Evolutionary conservation across 2,113 vertebrate species (phyloP).

Genomic region (Emberiza fucata): DNA sequence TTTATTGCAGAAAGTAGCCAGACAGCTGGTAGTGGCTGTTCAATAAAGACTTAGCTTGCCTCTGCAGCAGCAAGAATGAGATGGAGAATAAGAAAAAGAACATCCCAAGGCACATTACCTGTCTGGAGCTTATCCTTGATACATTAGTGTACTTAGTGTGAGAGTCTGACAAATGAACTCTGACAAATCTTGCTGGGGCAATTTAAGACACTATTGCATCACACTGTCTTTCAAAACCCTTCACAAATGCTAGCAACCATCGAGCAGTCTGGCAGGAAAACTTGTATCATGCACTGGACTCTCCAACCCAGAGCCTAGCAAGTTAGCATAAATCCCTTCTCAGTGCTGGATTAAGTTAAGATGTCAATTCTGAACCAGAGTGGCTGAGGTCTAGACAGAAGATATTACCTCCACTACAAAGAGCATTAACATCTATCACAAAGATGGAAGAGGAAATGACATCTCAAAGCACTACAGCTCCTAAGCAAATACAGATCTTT

Average conservation of each 20-base stretch:
- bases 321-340: not conserved
- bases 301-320: not conserved
- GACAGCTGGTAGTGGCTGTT: not conserved
- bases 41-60: not conserved
- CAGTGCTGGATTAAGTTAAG: not conserved
- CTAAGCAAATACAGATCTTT: not conserved
- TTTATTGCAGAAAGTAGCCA: constrained; percentile 30
- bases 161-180: constrained; percentile 13
- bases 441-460: not conserved
- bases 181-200: constrained; percentile 30
- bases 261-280: not conserved
- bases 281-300: not conserved
- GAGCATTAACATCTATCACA: not conserved
- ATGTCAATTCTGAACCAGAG: not conserved
- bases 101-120: constrained; percentile 20
- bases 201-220: not conserved
- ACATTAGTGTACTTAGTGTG: not conserved
- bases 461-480: not conserved
- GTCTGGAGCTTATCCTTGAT: constrained; percentile 4
- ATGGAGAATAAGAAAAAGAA: not conserved
- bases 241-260: not conserved
- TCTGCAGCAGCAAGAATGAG: not conserved
- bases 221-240: not conserved
- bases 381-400: not conserved
- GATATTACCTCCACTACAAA: not conserved